phyloP scores from a whole-genome alignment of 2,113 vertebrate genomes.

The Microcebus tavaratra region DNA sequence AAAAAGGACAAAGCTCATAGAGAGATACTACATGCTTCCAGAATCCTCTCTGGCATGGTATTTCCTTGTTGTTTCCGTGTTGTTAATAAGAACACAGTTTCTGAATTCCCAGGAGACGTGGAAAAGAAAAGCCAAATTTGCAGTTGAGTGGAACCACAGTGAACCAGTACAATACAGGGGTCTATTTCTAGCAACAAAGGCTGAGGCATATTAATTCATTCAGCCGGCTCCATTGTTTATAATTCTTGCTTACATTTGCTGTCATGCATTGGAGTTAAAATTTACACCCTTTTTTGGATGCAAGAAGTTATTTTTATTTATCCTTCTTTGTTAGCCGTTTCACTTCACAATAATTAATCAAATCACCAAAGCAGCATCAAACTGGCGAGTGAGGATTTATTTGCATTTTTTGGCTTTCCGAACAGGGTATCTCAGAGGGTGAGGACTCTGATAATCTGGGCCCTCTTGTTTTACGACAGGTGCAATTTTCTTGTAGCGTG shows the following conservation, averaged over 20 bases:
- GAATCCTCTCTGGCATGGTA: background rate
- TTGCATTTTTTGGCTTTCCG: slow-evolving; percentile 83
- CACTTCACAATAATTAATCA: slow-evolving; percentile 87
- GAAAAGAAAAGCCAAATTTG: slow-evolving; percentile 73
- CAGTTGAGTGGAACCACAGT: slow-evolving; percentile 74
- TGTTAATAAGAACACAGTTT: slow-evolving; percentile 17
- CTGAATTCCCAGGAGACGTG: slow-evolving; percentile 53
- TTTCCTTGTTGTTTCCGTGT: background rate
- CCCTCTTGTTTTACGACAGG: slow-evolving; percentile 86
- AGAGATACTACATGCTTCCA: background rate
- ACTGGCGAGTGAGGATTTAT: slow-evolving; percentile 78
- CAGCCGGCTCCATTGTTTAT: slow-evolving; percentile 79
- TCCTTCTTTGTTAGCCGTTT: slow-evolving; percentile 84
- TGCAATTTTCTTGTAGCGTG: slow-evolving; percentile 89
- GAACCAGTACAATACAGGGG: slow-evolving; percentile 72
- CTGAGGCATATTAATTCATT: slow-evolving; percentile 80
- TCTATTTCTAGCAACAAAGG: slow-evolving; percentile 82
- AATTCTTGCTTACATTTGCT: slow-evolving; percentile 86
- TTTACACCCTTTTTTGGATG: slow-evolving; percentile 81
- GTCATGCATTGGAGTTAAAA: slow-evolving; percentile 82
- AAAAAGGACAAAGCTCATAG: background rate
- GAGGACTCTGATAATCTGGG: slow-evolving; percentile 81
- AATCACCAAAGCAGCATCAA: slow-evolving; percentile 79
- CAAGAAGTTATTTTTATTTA: slow-evolving; percentile 86
- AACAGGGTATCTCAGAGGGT: slow-evolving; percentile 75